Base-by-base conservation (phyloP, 92 coral and sea anemone genomes). In the Siderastrea siderea region DNA sequence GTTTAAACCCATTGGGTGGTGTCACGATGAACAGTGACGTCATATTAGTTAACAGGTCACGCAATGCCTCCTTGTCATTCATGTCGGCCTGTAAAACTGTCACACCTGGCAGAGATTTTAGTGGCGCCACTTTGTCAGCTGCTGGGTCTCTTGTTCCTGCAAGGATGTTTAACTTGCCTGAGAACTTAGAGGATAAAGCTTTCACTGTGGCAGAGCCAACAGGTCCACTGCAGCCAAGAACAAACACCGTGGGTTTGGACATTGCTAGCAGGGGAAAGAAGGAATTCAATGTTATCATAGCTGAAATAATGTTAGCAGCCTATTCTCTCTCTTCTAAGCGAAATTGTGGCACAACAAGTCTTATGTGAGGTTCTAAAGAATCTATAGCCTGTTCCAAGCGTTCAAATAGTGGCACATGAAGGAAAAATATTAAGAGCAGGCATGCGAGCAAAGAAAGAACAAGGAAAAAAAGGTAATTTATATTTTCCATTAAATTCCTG, bases 91-190 rank as follows among this genome's bases (percentile, higher is more conserved):
- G 71, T 10, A 93, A 79, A 26, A 93, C 83, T 5, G 88, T 90
- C 3, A 93, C 92, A 4, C 92, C 96, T 49, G 82, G 81, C 44
- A 91, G 77, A 47, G 69, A 79, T 58, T 83, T 76, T 0, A 86
- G 53, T 6, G 38, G 72, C 11, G 80, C 19, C 59, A 80, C 77
- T 19, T 79, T 87, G 12, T 84, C 86, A 7, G 82, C 65, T 60
- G 83, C 75, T 10, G 92, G 90, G n/a, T 87, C 68, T 54, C 96
- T 82, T 3, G 92, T 90, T 52, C 96, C 96, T 50, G 96, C 96
- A 19, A 84, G 71, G 64, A 93, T 90, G 54, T 93, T 88, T 2
- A 93, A 47, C 50, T 80, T 87, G 59, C 86, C 83, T 14, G 91
- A 77, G 72, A 78, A 93, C 19, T 78, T 63, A 17, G 62, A 43